Base-by-base conservation (phyloP, 1,140 invertebrate genomes). In the Macrocentrus cingulum region DNA sequence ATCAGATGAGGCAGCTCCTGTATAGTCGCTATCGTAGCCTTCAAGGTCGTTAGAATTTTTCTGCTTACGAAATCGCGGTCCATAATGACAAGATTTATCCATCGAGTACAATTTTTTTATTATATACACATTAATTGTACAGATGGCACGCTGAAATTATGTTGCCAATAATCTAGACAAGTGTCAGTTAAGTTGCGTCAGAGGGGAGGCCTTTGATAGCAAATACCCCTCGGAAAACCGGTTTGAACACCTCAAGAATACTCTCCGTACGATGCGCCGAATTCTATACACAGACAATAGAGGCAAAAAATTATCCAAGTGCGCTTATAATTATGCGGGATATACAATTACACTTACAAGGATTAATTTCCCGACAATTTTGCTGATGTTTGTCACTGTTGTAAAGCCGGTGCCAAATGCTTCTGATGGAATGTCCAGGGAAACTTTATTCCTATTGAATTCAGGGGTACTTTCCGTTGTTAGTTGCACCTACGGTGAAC, bases 361-460 rank as follows among this genome's bases (percentile, higher is more conserved):
- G 41, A 90, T 87, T 11, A 88, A 76, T 55, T 83, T 84, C 19
- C 85, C 86, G 48, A 89, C 65, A 20, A 87, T 74, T 74, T 87
- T 85, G 67, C 86, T 89, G 61, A 88, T 72, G 58, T 84, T 84
- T 45, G 88, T 89, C 32, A 90, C 74, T n/a, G 89, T 75, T 49
- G 82, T 83, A 72, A 90, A 89, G 63, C 87, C 86, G 11, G 84
- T 83, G 42, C 85, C 87, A 68, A 91, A 87, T 48, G 88, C 74
- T 66, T 76, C 76, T 39, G 84, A 80, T 36, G 88, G 88, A 56
- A 90, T 74, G 56, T 89, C 85, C 66, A 87, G 66, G 3, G 82
- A 82, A 29, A 86, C 85, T 66, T 81, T 84, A 68, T 80, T 83
- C 62, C 87, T 82, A 67, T 88, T 84, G 74, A 90, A 89, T 60